Evolutionary conservation across 2,797 vertebrate genomes (phyloP).

Genomic region (Oryzias sinensis): DNA sequence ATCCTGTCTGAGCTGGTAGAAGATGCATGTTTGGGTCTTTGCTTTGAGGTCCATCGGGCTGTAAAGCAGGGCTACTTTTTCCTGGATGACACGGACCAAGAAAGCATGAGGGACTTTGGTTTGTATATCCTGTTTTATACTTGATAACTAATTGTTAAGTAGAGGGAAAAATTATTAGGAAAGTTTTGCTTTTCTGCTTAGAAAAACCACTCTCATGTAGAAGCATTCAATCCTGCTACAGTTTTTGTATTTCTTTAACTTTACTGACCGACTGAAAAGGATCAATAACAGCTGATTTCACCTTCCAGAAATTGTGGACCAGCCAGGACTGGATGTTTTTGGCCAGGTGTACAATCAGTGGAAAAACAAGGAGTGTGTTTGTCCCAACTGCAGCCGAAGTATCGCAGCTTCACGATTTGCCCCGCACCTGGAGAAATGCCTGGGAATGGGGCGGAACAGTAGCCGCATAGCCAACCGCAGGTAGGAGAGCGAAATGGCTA

Average conservation of each 20-base stretch:
- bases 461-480: slow-evolving; percentile 97
- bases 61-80: slow-evolving; percentile 98
- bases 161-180: not conserved
- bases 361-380: slow-evolving; percentile 99
- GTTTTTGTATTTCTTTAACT: no score
- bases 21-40: slow-evolving; percentile 96
- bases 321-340: slow-evolving; percentile 97
- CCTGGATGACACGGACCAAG: slow-evolving; percentile 95
- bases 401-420: slow-evolving; percentile 97
- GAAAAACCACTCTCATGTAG: no score
- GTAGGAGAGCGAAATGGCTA: slow-evolving; percentile 53
- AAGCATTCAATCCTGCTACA: no score
- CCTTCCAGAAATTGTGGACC: slow-evolving; percentile 94
- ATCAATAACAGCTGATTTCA: not conserved
- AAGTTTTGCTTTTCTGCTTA: not conserved
- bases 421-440: slow-evolving; percentile 96
- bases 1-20: slow-evolving; percentile 97
- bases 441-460: slow-evolving; percentile 98
- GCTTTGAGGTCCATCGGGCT: slow-evolving; percentile 95
- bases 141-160: not conserved
- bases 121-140: slow-evolving; percentile 37
- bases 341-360: slow-evolving; percentile 99
- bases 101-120: slow-evolving; percentile 99
- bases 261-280: no score
- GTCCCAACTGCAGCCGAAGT: slow-evolving; percentile 96